Conservation (phyloP, 2,797 vertebrate genomes). For the Thaleichthys pacificus region DNA sequence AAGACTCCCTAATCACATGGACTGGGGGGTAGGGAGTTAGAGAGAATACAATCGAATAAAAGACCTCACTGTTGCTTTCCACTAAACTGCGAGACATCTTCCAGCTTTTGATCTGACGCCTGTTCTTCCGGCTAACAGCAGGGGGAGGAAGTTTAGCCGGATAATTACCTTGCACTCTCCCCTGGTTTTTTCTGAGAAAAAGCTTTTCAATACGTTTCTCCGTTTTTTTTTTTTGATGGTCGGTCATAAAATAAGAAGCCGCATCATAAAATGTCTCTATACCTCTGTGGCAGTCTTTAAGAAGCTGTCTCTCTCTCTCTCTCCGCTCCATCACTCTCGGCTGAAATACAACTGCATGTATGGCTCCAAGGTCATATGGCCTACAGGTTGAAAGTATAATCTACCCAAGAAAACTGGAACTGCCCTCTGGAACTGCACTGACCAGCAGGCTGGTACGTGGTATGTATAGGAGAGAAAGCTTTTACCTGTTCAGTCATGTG, state of each 20-base stretch:
- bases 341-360: constrained; percentile 43
- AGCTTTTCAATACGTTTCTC: constrained; percentile 57
- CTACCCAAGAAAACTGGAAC: constrained; percentile 27
- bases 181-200: constrained; percentile 69
- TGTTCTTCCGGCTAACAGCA: not conserved
- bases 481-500: too few relatives aligned
- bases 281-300: constrained; percentile 55
- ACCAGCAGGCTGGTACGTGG: too few relatives aligned
- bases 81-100: constrained; percentile 24
- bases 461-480: too few relatives aligned
- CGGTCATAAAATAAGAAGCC: constrained; percentile 59
- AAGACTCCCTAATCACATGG: constrained; percentile 72
- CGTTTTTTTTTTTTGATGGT: constrained; percentile 56
- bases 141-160: constrained; percentile 59
- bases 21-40: constrained; percentile 47
- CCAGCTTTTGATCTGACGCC: not conserved
- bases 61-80: too few relatives aligned
- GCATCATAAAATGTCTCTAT: constrained; percentile 66
- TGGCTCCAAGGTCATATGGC: constrained; percentile 51
- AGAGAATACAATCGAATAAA: too few relatives aligned
- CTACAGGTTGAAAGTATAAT: constrained; percentile 43
- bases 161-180: constrained; percentile 66
- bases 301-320: constrained; percentile 48
- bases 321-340: constrained; percentile 50
- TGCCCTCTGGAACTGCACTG: not conserved